Base-by-base conservation (phyloP, 2,113 vertebrate species). In the Rhea pennata region DNA sequence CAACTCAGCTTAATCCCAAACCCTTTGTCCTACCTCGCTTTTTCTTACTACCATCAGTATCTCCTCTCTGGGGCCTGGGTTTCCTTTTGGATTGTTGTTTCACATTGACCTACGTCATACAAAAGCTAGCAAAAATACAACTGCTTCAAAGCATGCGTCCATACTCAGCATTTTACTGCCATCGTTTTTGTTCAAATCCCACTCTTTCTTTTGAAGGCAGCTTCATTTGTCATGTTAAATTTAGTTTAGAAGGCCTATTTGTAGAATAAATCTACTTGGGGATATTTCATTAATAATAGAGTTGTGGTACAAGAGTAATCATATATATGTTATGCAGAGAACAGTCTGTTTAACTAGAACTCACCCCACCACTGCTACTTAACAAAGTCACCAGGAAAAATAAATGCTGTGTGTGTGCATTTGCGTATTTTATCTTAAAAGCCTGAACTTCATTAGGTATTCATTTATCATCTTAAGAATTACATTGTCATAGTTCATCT, bases 381-480 rank as follows among this genome's bases (percentile, higher is more conserved):
- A 79, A 69, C 6, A 92, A 54, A 84, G 83, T 15, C 33, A 54
- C 31, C 33, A 77, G 33, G 36, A 67, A 80, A 31, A 48, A 66
- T 50, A 59, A 40, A 56, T 36, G 36, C 36, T 36, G 36, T 36
- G 36, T 36, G 36, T 36, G 36, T 36, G 36, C 36, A 36, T 36
- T 36, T 36, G 36, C 6, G 36, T 36, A 36, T 36, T 36, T 36
- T 36, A 36, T 54, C 77, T 69, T 58, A 64, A 66, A 65, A 87
- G 66, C 82, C 93, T 51, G 29, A 92, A 54, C 29, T 96, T 96
- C 76, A 92, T 94, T 78, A 95, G 53, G 73, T 88, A 93, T 92
- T 95, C 58, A 88, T 64, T 92, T 66, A 77, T 92, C 66, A 81
- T 76, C 71, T 66, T 85, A 53, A 39, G 64, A 95, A 95, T 89